Conservation (phyloP, 2,888 invertebrate species). For the Acleris sparsana region DNA sequence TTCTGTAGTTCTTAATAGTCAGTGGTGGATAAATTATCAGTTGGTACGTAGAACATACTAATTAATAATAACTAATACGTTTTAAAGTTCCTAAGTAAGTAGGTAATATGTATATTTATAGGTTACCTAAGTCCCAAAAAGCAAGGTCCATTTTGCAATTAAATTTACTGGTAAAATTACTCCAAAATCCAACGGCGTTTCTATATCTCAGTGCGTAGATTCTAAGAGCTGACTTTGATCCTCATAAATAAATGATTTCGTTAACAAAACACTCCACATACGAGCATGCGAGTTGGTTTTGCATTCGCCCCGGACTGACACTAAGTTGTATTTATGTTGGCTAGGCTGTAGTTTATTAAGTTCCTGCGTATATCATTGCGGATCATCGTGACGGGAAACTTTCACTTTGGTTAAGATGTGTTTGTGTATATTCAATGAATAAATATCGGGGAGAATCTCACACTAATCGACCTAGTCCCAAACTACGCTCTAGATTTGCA, state of each 20-base stretch:
- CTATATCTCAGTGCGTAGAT: conserved; percentile 15
- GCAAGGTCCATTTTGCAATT: too few relatives aligned
- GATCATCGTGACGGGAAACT: background rate
- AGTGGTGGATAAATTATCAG: too few relatives aligned
- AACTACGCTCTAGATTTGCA: too few relatives aligned
- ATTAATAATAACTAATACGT: too few relatives aligned
- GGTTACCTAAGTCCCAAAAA: too few relatives aligned
- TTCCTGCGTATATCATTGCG: conserved; percentile 3
- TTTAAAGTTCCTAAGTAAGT: too few relatives aligned
- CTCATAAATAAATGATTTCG: conserved; percentile 69
- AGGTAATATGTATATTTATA: too few relatives aligned
- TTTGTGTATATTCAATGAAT: background rate
- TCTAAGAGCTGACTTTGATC: conserved; percentile 48
- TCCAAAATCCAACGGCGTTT: conserved; percentile 1
- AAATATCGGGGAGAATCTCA: too few relatives aligned
- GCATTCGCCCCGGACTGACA: conserved; percentile 46
- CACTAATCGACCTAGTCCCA: too few relatives aligned
- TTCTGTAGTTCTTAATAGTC: too few relatives aligned
- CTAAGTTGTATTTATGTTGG: conserved; percentile 32
- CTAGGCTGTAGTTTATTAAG: conserved; percentile 21
- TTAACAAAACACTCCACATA: conserved; percentile 55
- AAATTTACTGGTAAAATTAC: too few relatives aligned
- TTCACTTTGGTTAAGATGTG: background rate
- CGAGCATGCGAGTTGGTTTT: conserved; percentile 48
- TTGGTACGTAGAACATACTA: too few relatives aligned